Evolutionary conservation across 2,888 invertebrate species (phyloP).

Genomic region (Thelaira solivaga): DNA sequence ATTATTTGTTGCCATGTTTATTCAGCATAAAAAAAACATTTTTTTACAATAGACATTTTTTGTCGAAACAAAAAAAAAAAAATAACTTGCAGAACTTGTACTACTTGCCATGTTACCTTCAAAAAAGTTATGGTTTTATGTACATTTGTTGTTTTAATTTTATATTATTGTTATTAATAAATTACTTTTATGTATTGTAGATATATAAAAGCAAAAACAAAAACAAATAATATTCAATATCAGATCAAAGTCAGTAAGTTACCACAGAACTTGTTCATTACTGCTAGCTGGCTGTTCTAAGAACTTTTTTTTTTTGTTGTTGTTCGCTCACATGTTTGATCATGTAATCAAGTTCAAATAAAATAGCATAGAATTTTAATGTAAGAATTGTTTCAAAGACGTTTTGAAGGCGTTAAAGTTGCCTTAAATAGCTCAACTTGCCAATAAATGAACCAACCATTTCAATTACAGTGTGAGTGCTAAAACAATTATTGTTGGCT

Average conservation of each 20-base stretch:
- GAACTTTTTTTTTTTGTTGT: not conserved
- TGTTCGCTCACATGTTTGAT: slow-evolving; percentile 3
- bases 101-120: slow-evolving; percentile 28
- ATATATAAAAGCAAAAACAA: too few species aligned
- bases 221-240: slow-evolving; percentile 37
- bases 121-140: slow-evolving; percentile 14
- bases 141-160: not conserved
- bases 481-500: slow-evolving; percentile 16
- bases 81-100: slow-evolving; percentile 20
- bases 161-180: slow-evolving; percentile 17
- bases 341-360: not conserved
- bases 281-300: not conserved
- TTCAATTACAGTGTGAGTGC: not conserved
- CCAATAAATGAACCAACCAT: not conserved
- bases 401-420: slow-evolving; percentile 20
- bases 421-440: not conserved
- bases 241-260: slow-evolving; percentile 51
- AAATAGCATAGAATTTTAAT: not conserved
- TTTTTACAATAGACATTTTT: not conserved
- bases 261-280: slow-evolving; percentile 12
- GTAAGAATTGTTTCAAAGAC: not conserved
- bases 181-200: too few species aligned
- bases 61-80: not conserved
- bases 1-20: not conserved
- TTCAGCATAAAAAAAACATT: not conserved